A percentile compares a stretch with the other conserved stretches of the same genome.
phyloP scores from a whole-genome alignment of 1,140 invertebrate species.

The Bursaphelenchus mucronatus region DNA sequence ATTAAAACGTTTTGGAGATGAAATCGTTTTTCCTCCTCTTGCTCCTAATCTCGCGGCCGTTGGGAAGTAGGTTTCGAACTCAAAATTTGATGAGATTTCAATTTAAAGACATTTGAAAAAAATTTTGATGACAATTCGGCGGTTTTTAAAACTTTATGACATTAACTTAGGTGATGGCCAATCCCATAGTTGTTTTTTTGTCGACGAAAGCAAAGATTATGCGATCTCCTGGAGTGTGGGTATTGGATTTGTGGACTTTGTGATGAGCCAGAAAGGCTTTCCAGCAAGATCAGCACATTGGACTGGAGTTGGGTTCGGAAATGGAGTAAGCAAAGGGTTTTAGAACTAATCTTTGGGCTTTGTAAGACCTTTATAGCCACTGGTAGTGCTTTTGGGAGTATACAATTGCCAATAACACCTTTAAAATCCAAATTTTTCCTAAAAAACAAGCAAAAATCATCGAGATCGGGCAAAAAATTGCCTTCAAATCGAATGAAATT shows the following conservation, averaged over 20 bases:
- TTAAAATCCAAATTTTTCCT: too few relatives aligned
- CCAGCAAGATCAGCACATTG: slow-evolving; percentile 20
- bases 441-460: too few relatives aligned
- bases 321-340: slow-evolving; percentile 3
- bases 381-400: too few relatives aligned
- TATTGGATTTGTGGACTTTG: slow-evolving; percentile 22
- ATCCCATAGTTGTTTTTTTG: slow-evolving; percentile 23
- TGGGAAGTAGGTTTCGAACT: too few relatives aligned
- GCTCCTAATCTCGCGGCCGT: too few relatives aligned
- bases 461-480: too few relatives aligned
- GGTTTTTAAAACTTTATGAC: neutral
- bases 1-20: slow-evolving; percentile 5
- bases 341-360: neutral
- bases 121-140: neutral
- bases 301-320: slow-evolving; percentile 32
- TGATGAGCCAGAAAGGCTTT: slow-evolving; percentile 26
- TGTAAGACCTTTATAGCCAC: too few relatives aligned
- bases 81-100: too few relatives aligned
- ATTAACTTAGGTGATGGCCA: neutral
- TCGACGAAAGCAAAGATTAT: slow-evolving; percentile 14
- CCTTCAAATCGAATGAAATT: too few relatives aligned
- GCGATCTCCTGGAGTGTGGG: slow-evolving; percentile 12
- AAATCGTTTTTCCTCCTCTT: neutral
- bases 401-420: too few relatives aligned
- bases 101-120: too few relatives aligned